Evolutionary conservation across 2,888 invertebrate species (phyloP), one percentile per base, ranked within the genome.

Genomic region (Trachelus stipa): DNA sequence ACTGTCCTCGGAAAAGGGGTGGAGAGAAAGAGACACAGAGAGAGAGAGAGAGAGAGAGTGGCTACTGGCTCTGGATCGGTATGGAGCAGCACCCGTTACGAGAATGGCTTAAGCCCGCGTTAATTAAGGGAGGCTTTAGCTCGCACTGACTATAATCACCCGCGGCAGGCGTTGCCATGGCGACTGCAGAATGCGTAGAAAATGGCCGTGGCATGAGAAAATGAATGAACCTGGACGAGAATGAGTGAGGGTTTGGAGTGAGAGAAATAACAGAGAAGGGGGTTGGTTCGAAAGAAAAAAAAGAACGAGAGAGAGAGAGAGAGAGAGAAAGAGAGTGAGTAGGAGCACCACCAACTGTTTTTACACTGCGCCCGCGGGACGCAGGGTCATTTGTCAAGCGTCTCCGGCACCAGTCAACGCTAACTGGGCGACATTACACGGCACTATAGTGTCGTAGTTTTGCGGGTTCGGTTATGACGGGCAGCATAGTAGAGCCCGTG

Each of bases 111-210:
- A 85, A 87, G 84, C 82, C 85, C 82, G 85, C 85, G 87, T 88
- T 88, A 88, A 89, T 89, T 88, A 88, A 87, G 86, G 87, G 83
- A 87, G 85, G 86, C 87, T 88, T 88, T 87, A 84, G 83, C 83
- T 81, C 81, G 83, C 82, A 81, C 82, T 81, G 85, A 84, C 85
- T 86, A 85, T 86, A 87, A 88, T 88, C 87, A 85, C 83, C 84
- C 83, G 82, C 81, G 85, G 83, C 83, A 79, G 84, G 81, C 84
- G 86, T 87, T 84, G 82, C 83, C 85, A 87, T 86, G 86, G 86
- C 81, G 85, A 86, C 87, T 82, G 76, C 74, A 81, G 83, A 83
- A 84, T 83, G 85, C 87, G 82, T 83, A 79, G 84, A 83, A 85
- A 85, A 86, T 84, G 80, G 81, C 81, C 75, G 79, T 80, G 81